These are phyloP conservation scores for Tamandua tetradactyla DNA, from an alignment of 2,797 vertebrate genomes.

Conservation along the genomic window DNA sequence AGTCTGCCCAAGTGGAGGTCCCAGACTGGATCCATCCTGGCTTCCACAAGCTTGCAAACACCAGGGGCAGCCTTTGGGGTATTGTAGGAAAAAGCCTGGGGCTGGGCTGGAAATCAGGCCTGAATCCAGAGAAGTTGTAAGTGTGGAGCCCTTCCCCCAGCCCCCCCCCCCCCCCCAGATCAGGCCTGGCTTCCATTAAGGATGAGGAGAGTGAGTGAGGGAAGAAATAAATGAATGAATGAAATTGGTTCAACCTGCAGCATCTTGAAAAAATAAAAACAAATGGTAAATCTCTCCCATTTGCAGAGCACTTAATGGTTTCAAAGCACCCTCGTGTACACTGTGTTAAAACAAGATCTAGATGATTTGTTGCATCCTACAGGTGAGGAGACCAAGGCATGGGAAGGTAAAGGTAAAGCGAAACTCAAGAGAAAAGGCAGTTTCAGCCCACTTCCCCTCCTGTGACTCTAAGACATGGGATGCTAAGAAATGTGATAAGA, in stretches of 20 bases:
- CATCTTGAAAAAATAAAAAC: neutral
- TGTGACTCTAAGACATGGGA: neutral
- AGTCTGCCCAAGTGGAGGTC: neutral
- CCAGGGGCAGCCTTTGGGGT: neutral
- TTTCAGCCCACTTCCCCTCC: neutral
- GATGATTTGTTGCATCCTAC: neutral
- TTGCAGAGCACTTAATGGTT: neutral
- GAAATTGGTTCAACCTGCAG: neutral
- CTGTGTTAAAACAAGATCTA: neutral
- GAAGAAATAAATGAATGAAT: neutral
- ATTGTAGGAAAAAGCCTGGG: neutral
- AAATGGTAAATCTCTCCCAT: neutral
- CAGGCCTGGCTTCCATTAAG: neutral
- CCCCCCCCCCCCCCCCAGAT: accelerated
- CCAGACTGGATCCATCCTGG: too few species aligned
- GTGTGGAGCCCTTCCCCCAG: too few species aligned
- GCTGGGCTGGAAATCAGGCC: neutral
- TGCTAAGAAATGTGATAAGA: neutral
- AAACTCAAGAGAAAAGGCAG: neutral
- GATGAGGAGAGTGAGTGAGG: neutral
- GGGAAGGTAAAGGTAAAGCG: neutral
- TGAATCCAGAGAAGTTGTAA: neutral
- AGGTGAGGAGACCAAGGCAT: neutral
- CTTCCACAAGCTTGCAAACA: neutral
- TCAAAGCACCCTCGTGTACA: neutral